phyloP scores from a whole-genome alignment of 64 coral and sea anemone genomes.

The Cladopsammia gracilis region DNA sequence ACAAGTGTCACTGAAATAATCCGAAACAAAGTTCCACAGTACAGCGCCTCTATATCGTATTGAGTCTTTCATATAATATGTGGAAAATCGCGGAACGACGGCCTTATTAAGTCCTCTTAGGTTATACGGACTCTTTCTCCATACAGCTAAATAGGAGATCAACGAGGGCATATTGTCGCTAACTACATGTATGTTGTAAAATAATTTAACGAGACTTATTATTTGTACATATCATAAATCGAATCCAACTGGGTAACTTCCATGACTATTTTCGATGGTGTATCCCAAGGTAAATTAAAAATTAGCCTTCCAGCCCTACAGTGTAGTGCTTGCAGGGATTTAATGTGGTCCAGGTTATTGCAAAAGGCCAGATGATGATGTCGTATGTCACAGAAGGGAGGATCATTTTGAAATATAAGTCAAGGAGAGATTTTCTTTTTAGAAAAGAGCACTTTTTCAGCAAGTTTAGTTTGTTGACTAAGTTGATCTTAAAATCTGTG shows the following conservation, averaged over 20 bases:
- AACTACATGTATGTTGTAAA: not conserved
- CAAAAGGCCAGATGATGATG: not conserved
- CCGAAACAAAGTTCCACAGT: not conserved
- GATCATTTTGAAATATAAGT: not conserved
- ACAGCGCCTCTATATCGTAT: not conserved
- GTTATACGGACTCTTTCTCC: not conserved
- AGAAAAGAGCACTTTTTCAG: slow-evolving; percentile 19
- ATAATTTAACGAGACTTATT: not conserved
- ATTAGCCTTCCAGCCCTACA: not conserved
- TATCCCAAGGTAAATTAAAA: not conserved
- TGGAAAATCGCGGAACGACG: not conserved
- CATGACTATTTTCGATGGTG: not conserved
- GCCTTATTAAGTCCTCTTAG: not conserved
- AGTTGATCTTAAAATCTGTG: not conserved
- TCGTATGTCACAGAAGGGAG: slow-evolving; percentile 7
- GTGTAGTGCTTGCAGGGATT: slow-evolving; percentile 1
- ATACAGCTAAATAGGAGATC: not conserved
- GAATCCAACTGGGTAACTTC: slow-evolving; percentile 1
- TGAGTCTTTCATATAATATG: not conserved
- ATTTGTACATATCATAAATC: slow-evolving; percentile 6
- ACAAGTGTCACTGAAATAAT: not conserved
- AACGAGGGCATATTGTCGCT: not conserved
- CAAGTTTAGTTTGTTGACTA: not conserved
- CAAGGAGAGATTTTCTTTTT: not conserved
- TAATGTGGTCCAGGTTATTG: not conserved